phyloP scores from a whole-genome alignment of 1,140 invertebrate genomes.

The Trinorchestia longiramus region DNA sequence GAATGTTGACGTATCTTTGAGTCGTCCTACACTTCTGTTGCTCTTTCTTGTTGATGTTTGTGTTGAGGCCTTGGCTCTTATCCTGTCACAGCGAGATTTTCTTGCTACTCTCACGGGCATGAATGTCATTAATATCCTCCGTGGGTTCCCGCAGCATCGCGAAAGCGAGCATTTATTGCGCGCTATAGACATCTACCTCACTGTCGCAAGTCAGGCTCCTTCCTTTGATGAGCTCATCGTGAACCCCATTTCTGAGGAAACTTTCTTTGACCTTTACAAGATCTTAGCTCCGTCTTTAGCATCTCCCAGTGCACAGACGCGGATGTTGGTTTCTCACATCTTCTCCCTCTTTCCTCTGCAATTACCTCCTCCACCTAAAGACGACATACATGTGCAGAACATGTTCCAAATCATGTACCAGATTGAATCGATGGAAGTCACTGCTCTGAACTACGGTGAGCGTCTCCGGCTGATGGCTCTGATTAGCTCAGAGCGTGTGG shows the following conservation, averaged over 20 bases:
- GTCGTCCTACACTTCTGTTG: constrained; percentile 68
- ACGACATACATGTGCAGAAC: constrained; percentile 69
- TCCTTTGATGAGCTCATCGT: constrained; percentile 62
- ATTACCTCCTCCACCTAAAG: constrained; percentile 68
- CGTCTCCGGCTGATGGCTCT: constrained; percentile 81
- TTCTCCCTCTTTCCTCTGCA: constrained; percentile 78
- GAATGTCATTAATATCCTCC: constrained; percentile 68
- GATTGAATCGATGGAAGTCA: constrained; percentile 78
- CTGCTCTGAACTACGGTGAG: constrained; percentile 83
- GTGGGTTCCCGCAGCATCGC: constrained; percentile 60
- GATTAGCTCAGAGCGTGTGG: constrained; percentile 73
- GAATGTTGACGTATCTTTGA: constrained; percentile 67
- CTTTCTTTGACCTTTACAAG: constrained; percentile 73
- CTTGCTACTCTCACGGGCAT: constrained; percentile 67
- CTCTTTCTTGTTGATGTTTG: constrained; percentile 73
- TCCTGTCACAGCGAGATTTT: constrained; percentile 72
- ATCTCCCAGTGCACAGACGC: constrained; percentile 78
- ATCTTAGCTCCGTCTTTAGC: constrained; percentile 74
- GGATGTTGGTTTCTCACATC: constrained; percentile 79
- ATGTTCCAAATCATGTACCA: constrained; percentile 79
- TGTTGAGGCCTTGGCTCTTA: constrained; percentile 75
- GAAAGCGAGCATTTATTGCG: constrained; percentile 67
- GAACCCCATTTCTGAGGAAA: constrained; percentile 67
- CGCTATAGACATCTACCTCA: constrained; percentile 68
- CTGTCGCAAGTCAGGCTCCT: constrained; percentile 63